These are phyloP conservation scores for Sebastes goodei DNA, from an alignment of 2,797 vertebrate species.

Conservation along the genomic window DNA sequence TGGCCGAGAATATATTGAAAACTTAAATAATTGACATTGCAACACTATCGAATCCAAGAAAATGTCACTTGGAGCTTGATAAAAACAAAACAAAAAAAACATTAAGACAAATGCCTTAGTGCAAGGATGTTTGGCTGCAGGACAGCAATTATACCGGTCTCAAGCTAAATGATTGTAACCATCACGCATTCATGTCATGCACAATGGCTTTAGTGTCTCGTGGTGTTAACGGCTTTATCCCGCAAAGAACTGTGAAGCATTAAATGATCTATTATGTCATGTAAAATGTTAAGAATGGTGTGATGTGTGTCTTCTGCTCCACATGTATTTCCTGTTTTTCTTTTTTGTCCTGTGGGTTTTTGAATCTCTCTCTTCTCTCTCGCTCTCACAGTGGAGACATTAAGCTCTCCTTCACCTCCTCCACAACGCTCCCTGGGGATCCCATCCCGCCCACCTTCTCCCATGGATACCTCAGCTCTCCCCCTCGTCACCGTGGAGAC, in stretches of 20 bases:
- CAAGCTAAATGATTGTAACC: background rate
- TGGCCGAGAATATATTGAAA: background rate
- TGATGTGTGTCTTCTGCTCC: background rate
- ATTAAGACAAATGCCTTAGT: background rate
- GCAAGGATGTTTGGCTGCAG: background rate
- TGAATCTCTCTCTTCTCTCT: background rate
- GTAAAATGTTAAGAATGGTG: background rate
- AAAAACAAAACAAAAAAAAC: background rate
- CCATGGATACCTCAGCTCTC: slow-evolving; percentile 63
- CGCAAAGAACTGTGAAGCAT: background rate
- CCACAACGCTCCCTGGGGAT: slow-evolving; percentile 55
- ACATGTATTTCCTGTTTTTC: background rate
- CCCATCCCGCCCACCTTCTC: slow-evolving; percentile 64
- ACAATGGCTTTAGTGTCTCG: background rate
- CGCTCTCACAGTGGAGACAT: slow-evolving; percentile 16
- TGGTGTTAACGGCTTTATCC: background rate
- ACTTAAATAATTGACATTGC: background rate
- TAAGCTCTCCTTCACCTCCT: slow-evolving; percentile 59
- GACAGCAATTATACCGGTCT: background rate
- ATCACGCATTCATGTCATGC: background rate
- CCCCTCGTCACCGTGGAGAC: slow-evolving; percentile 71
- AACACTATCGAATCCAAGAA: background rate
- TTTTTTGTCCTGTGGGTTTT: slow-evolving; percentile 16
- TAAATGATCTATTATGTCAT: background rate
- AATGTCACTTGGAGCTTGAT: background rate